Evolutionary conservation across 2,888 invertebrate genomes (phyloP).

Genomic region (Rosalia funebris): DNA sequence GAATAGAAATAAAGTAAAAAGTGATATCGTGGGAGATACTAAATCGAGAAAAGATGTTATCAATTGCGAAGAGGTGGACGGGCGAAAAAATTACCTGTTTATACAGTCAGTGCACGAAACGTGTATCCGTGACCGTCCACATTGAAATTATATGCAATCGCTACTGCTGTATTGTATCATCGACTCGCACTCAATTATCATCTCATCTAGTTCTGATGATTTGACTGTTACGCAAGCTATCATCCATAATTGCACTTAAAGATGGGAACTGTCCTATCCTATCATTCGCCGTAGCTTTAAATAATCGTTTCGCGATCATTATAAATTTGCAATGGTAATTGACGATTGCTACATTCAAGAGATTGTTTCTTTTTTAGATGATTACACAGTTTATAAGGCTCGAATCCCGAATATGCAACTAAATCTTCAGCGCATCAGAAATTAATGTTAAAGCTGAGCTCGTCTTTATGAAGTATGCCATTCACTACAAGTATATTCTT

Average conservation of each 20-base stretch:
- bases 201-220: constrained; percentile 37
- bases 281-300: constrained; percentile 3
- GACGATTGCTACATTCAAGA: constrained; percentile 4
- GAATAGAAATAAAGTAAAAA: constrained; percentile 8
- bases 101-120: constrained; percentile 42
- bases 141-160: constrained; percentile 49
- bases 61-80: constrained; percentile 28
- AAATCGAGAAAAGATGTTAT: constrained; percentile 22
- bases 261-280: constrained; percentile 13
- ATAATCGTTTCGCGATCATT: neutral
- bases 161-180: constrained; percentile 43
- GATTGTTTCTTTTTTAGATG: neutral
- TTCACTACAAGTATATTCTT: too few species aligned
- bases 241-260: constrained; percentile 28
- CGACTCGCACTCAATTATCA: constrained; percentile 36
- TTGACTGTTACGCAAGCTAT: constrained; percentile 38
- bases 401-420: too few species aligned
- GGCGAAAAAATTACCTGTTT: constrained; percentile 31
- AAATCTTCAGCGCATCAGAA: too few species aligned
- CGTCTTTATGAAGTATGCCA: too few species aligned
- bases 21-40: constrained; percentile 21
- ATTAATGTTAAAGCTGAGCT: too few species aligned
- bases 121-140: constrained; percentile 47
- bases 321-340: constrained; percentile 15
- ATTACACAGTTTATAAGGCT: too few species aligned